Conservation (phyloP, 2,113 vertebrate species). For the Nothobranchius kuhntae region DNA sequence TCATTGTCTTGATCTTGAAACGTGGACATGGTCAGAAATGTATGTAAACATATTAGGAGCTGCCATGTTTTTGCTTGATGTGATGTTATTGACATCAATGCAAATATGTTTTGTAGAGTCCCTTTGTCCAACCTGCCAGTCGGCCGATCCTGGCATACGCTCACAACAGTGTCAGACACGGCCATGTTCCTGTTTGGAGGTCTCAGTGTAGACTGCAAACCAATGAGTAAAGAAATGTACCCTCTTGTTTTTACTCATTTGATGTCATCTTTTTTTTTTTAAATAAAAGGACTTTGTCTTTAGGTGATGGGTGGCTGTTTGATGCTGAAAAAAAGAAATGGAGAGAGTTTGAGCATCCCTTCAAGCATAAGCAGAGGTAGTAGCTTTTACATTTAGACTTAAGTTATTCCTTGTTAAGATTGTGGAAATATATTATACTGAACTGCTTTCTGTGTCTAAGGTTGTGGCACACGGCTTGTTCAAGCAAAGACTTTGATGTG, state of each 20-base stretch:
- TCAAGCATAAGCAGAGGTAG: slow-evolving; percentile 89
- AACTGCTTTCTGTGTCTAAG: slow-evolving; percentile 51
- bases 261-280: background rate
- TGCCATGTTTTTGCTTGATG: background rate
- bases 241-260: background rate
- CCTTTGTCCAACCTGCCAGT: slow-evolving; percentile 77
- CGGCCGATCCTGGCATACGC: slow-evolving; percentile 92
- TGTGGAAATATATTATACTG: background rate
- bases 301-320: slow-evolving; percentile 89
- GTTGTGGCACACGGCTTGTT: slow-evolving; percentile 92
- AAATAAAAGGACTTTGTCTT: background rate
- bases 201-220: slow-evolving; percentile 89
- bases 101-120: slow-evolving; percentile 74
- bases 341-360: slow-evolving; percentile 86
- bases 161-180: slow-evolving; percentile 86
- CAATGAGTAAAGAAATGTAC: slow-evolving; percentile 83
- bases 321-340: slow-evolving; percentile 84
- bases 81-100: background rate
- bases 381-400: background rate
- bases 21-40: slow-evolving; percentile 95
- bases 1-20: slow-evolving; percentile 88
- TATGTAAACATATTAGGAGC: slow-evolving; percentile 44
- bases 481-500: slow-evolving; percentile 89
- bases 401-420: background rate
- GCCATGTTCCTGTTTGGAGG: slow-evolving; percentile 92